Evolutionary conservation across 2,113 vertebrate genomes (phyloP).

Genomic region (Sakesphorus luctuosus): DNA sequence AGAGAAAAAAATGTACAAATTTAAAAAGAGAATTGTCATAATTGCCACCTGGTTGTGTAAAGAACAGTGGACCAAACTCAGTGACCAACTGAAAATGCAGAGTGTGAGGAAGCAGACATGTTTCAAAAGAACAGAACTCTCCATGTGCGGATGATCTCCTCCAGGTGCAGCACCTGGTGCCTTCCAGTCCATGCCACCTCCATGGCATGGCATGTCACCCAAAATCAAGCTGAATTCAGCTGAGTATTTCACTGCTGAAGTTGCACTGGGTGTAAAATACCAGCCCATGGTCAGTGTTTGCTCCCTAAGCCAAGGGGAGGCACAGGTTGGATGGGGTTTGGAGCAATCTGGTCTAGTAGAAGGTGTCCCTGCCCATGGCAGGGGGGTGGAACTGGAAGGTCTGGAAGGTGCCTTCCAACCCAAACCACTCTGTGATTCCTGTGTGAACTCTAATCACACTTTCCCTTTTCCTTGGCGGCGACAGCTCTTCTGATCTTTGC

Average conservation of each 20-base stretch:
- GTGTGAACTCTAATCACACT: not conserved
- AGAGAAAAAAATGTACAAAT: not conserved
- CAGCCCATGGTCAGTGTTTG: not conserved
- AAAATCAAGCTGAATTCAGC: not conserved
- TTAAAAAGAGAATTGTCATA: not conserved
- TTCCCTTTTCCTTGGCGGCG: accelerated
- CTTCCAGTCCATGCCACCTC: not conserved
- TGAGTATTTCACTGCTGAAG: not conserved
- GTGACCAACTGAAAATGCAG: not conserved
- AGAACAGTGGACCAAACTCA: not conserved
- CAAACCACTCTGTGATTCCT: not conserved
- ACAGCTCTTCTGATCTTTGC: not conserved
- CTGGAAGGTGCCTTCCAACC: too few relatives aligned
- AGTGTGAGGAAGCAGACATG: not conserved
- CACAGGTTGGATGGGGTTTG: not conserved
- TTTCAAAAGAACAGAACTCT: not conserved
- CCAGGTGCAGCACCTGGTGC: not conserved
- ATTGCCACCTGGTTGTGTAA: not conserved
- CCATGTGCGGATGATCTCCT: not conserved
- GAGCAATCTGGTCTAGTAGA: not conserved
- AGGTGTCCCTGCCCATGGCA: not conserved
- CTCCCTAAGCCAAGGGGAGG: not conserved
- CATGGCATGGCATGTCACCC: accelerated
- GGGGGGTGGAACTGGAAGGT: not conserved
- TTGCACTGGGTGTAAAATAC: accelerated